Base-by-base conservation (phyloP, 2,113 vertebrate genomes). In the Pycnonotus jocosus region DNA sequence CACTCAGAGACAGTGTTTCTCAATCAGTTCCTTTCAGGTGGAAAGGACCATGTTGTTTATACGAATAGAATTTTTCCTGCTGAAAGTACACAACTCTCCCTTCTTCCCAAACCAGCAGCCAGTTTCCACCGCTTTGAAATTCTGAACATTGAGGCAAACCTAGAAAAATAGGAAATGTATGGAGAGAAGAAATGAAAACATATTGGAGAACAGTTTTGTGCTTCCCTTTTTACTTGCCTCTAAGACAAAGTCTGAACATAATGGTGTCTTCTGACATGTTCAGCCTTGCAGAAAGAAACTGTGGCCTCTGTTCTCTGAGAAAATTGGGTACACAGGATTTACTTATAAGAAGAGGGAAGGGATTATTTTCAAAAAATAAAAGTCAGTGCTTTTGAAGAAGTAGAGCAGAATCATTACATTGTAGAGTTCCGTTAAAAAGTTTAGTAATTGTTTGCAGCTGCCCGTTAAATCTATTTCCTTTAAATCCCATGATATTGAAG, bases 371-470 rank as follows among this genome's bases (percentile, higher is more conserved):
- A 68, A 64, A 76, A 30, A 48, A 53, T 45, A 51, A 87, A 86
- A 86, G 53, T 81, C 30, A 20, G 8, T 45, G 54, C 35, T 95
- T 96, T 95, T 72, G 60, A 94, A 95, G 66, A 48, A 84, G 68
- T 35, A 90, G 73, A 96, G 44, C 62, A 93, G 86, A 97, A 97
- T 95, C 91, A 73, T 44, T 88, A 88, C 79, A 96, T 92, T 95
- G 68, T 82, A 73, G 20, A 78, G 23, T 84, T 95, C 86, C 90
- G 74, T 72, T 97, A 35, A 96, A 93, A 98, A 92, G 76, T 79
- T 94, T 86, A 66, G 83, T 97, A 97, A 98, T 97, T 95, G 78
- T 97, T 97, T 97, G 94, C 97, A 98, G 97, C 97, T 97, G 97
- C 50, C 66, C 56, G 35, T 82, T 97, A 89, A 70, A 97, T 77